A percentile compares a stretch with the other conserved stretches of the same genome.
phyloP scores from a whole-genome alignment of 2,888 invertebrate species.

The Pristionchus fissidentatus region DNA sequence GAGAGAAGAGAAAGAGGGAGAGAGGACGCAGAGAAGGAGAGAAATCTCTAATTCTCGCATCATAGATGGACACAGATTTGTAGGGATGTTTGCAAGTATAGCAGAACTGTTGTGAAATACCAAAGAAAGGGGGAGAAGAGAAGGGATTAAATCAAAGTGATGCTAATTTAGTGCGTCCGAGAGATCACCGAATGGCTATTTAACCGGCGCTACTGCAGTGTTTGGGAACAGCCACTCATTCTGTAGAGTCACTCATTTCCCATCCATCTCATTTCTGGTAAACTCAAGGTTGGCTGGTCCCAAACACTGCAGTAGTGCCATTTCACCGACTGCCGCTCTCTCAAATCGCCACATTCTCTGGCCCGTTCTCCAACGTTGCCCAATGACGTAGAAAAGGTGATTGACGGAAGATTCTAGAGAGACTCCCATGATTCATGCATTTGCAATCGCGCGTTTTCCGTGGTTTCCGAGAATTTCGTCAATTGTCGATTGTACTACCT shows the following conservation, averaged over 20 bases:
- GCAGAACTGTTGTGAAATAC: background rate
- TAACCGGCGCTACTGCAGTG: no score
- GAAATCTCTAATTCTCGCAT: background rate
- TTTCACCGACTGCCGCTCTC: background rate
- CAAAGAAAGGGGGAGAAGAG: background rate
- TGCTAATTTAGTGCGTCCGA: background rate
- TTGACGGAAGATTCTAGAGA: background rate
- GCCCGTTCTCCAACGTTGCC: background rate
- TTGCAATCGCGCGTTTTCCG: background rate
- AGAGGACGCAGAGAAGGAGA: background rate
- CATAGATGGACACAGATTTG: constrained; percentile 15
- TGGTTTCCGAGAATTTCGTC: background rate
- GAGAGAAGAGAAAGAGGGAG: background rate
- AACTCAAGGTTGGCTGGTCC: background rate
- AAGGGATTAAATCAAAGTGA: constrained; percentile 2
- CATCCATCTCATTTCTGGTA: background rate
- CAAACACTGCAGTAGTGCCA: background rate
- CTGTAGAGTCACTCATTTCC: background rate
- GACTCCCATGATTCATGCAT: background rate
- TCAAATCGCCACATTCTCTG: background rate
- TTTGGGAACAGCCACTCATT: background rate
- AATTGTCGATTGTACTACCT: background rate
- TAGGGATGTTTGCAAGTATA: background rate
- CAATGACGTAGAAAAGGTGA: background rate
- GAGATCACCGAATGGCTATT: background rate